A percentile compares a stretch with the other conserved stretches of the same genome.
Evolutionary conservation across 2,113 vertebrate genomes (phyloP).

Genomic region (Gymnobelideus leadbeateri): DNA sequence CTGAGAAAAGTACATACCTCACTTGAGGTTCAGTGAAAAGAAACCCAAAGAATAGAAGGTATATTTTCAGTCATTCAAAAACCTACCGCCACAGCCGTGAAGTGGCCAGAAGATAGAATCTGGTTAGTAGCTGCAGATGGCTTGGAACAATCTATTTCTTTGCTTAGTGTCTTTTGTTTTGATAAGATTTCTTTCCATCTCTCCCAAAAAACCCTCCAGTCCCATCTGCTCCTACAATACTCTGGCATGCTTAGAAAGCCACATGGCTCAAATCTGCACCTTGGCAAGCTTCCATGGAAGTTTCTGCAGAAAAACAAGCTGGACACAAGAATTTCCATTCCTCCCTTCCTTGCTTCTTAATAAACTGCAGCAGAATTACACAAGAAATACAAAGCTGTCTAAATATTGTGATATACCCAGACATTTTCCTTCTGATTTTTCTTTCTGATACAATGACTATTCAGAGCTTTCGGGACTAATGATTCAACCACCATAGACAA

Average conservation of each 20-base stretch:
- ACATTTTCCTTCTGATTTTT: slow-evolving; percentile 29
- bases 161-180: slow-evolving; percentile 58
- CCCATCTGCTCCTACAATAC: slow-evolving; percentile 56
- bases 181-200: slow-evolving; percentile 52
- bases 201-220: slow-evolving; percentile 33
- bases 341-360: slow-evolving; percentile 53
- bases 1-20: slow-evolving; percentile 23
- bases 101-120: slow-evolving; percentile 57
- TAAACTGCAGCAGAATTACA: slow-evolving; percentile 40
- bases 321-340: slow-evolving; percentile 55
- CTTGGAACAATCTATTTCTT: slow-evolving; percentile 41
- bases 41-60: neutral
- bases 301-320: slow-evolving; percentile 62
- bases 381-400: slow-evolving; percentile 18
- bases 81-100: slow-evolving; percentile 46
- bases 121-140: slow-evolving; percentile 20
- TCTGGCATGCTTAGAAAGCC: slow-evolving; percentile 58
- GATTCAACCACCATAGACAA: neutral
- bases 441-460: neutral
- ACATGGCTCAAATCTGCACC: slow-evolving; percentile 33
- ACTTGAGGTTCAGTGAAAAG: slow-evolving; percentile 28
- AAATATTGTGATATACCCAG: slow-evolving; percentile 34
- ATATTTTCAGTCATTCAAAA: slow-evolving; percentile 45
- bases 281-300: slow-evolving; percentile 50
- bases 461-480: slow-evolving; percentile 1